Evolutionary conservation across 2,888 invertebrate genomes (phyloP), one percentile per base, ranked within the genome.

Genomic region (Hipparchia semele): DNA sequence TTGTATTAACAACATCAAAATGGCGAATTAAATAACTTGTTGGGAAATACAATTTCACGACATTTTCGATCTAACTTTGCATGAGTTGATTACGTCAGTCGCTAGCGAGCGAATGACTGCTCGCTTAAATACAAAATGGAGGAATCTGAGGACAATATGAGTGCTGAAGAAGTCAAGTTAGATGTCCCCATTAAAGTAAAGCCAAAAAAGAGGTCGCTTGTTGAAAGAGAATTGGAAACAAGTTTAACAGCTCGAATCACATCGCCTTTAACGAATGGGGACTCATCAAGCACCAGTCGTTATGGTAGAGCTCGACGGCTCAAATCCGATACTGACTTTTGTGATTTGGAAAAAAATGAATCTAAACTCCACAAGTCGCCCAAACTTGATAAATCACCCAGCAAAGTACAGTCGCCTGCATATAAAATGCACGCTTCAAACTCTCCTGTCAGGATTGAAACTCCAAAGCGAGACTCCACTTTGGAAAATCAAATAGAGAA

Each of bases 231-330:
- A 81, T 82, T 94, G 58, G 94, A 93, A 78, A 94, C 92, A 0
- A 91, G 81, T 77, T 80, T 94, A 79, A 93, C 94, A 71, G 83
- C 90, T 49, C 84, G 85, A 79, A 80, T 91, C 6, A 93, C 91
- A 61, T 90, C 91, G 8, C 92, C 92, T 1, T 81, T 85, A 4
- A 81, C 84, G 1, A 77, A 79, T 49, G 77, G 78, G 10, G 90
- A 88, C 65, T 83, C 82, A n/a, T 76, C 80, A 1, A 91, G 82
- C 58, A 94, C 87, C 49, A 96, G 95, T 78, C 94, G 96, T 12
- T 96, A 95, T 84, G 96, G 96, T 8, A 90, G 96, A 82, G 89
- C 94, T 68, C 92, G 95, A 51, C 94, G 94, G 71, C 87, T 92
- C 6, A 95, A 95, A 84, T 84, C 88, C n/a, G 87, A 89, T 2